phyloP scores from a whole-genome alignment of 2,113 vertebrate genomes.

The Megaptera novaeangliae region DNA sequence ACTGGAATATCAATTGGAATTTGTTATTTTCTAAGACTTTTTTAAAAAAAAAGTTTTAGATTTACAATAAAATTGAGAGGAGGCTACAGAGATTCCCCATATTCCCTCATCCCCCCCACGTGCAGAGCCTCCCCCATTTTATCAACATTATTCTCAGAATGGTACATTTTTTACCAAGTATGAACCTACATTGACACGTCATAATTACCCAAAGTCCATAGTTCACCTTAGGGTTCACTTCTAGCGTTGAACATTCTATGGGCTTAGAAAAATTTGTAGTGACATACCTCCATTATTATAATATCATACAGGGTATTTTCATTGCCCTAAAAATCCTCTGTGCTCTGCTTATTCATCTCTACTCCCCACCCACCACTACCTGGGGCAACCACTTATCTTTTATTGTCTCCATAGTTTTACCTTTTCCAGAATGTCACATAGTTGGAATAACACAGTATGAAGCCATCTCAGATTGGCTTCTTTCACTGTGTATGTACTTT shows the following conservation, averaged over 20 bases:
- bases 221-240: neutral
- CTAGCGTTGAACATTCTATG: neutral
- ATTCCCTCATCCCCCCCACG: neutral
- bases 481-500: neutral
- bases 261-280: neutral
- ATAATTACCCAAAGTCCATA: neutral
- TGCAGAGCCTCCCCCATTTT: neutral
- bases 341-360: neutral
- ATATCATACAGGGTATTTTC: neutral
- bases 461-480: neutral
- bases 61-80: neutral
- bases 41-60: neutral
- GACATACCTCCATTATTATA: too few relatives aligned
- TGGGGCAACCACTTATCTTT: neutral
- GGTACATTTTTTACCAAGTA: neutral
- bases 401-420: neutral
- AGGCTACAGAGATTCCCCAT: neutral
- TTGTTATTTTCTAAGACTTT: neutral
- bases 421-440: neutral
- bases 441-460: neutral
- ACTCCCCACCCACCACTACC: neutral
- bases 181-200: neutral
- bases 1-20: neutral
- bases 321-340: neutral
- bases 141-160: neutral